Conservation (phyloP, 2,113 vertebrate genomes). For the Callionymus lyra region DNA sequence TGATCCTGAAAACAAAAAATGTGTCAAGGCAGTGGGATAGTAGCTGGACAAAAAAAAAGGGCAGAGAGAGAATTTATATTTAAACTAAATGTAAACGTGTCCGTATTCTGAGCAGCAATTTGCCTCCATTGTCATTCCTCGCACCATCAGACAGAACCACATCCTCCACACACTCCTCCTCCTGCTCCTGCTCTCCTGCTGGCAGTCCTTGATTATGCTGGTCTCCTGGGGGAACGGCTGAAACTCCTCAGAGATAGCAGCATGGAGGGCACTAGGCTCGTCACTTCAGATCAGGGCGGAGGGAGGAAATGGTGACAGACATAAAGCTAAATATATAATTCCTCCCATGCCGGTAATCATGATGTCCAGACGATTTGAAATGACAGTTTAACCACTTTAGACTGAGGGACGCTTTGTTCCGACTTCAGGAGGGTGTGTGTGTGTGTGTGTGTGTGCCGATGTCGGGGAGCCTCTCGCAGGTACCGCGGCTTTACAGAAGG, state of each 20-base stretch:
- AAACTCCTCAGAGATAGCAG: constrained; percentile 59
- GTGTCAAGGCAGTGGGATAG: too few relatives aligned
- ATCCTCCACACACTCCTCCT: constrained; percentile 28
- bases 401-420: constrained; percentile 70
- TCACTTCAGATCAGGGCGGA: constrained; percentile 76
- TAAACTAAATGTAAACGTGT: too few relatives aligned
- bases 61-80: too few relatives aligned
- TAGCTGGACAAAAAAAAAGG: too few relatives aligned
- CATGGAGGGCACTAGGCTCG: constrained; percentile 60
- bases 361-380: constrained; percentile 74
- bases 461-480: constrained; percentile 38
- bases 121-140: too few relatives aligned
- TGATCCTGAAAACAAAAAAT: too few relatives aligned
- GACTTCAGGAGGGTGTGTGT: constrained; percentile 18
- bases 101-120: not conserved
- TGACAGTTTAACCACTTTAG: constrained; percentile 86
- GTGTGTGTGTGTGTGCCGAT: constrained; percentile 25
- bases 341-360: constrained; percentile 81
- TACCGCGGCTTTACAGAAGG: too few relatives aligned
- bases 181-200: constrained; percentile 29
- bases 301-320: constrained; percentile 87
- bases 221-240: constrained; percentile 49
- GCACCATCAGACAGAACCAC: constrained; percentile 4
- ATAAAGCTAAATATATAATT: constrained; percentile 80
- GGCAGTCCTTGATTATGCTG: constrained; percentile 60